These are phyloP conservation scores for Melozone crissalis DNA, from an alignment of 2,113 vertebrate species.

Conservation along the genomic window DNA sequence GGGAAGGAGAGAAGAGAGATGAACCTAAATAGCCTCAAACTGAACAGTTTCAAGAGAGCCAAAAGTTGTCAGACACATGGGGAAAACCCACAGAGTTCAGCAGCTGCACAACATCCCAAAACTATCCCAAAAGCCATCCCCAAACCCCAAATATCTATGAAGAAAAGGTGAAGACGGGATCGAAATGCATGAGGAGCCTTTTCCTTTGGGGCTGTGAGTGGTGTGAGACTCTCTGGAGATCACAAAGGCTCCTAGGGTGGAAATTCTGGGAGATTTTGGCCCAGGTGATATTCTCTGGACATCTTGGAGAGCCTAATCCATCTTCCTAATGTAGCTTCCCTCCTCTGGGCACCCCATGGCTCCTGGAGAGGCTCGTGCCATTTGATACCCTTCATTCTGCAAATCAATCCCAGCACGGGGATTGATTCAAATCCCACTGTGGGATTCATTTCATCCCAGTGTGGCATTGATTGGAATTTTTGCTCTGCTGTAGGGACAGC, in stretches of 20 bases:
- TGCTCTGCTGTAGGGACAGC: rapidly evolving
- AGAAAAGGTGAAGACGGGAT: neutral
- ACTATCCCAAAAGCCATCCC: neutral
- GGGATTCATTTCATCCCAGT: neutral
- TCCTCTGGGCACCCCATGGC: neutral
- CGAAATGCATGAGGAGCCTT: neutral
- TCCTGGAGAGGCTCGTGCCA: neutral
- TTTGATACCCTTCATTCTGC: neutral
- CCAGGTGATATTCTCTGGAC: neutral
- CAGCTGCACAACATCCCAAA: neutral
- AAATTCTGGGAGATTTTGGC: neutral
- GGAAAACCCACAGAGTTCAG: rapidly evolving
- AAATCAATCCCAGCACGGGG: neutral
- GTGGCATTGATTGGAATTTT: neutral
- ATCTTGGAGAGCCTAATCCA: neutral
- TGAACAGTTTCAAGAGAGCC: neutral
- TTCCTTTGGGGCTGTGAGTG: neutral
- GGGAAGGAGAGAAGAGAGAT: neutral
- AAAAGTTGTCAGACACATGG: rapidly evolving
- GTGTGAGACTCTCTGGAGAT: neutral
- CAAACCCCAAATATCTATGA: rapidly evolving
- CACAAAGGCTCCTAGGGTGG: neutral
- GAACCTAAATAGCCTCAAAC: neutral
- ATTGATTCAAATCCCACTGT: neutral
- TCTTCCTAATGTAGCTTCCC: neutral